Evolutionary conservation across 2,888 invertebrate genomes (phyloP).

Genomic region (Macrosiphum euphorbiae): DNA sequence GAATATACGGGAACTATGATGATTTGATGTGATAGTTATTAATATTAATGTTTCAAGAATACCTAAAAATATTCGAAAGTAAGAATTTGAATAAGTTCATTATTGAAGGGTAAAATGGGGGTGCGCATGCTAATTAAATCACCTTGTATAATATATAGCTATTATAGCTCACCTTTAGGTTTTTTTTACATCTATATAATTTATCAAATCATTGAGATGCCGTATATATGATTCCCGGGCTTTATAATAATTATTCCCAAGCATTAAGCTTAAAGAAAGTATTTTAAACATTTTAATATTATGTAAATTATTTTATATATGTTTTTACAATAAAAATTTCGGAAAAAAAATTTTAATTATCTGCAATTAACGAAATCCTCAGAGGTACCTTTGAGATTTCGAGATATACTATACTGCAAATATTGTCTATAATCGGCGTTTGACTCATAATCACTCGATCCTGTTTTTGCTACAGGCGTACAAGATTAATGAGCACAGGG

Average conservation of each 20-base stretch:
- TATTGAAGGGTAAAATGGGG: background rate
- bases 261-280: too few species aligned
- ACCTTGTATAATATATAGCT: background rate
- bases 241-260: background rate
- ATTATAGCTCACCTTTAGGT: background rate
- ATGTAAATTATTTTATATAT: too few species aligned
- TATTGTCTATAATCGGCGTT: background rate
- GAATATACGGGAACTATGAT: background rate
- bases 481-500: slow-evolving; percentile 69
- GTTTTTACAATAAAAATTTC: too few species aligned
- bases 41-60: background rate
- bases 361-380: background rate
- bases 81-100: background rate
- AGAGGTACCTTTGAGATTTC: background rate
- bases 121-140: background rate
- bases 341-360: background rate
- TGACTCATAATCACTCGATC: background rate
- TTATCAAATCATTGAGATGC: background rate
- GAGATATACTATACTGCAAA: background rate
- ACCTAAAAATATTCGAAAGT: background rate
- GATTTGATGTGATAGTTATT: background rate
- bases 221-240: background rate
- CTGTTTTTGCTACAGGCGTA: slow-evolving; percentile 68
- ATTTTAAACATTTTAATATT: too few species aligned
- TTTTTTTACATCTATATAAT: background rate